phyloP scores from a whole-genome alignment of 1,140 invertebrate species.

The Papilio glaucus region DNA sequence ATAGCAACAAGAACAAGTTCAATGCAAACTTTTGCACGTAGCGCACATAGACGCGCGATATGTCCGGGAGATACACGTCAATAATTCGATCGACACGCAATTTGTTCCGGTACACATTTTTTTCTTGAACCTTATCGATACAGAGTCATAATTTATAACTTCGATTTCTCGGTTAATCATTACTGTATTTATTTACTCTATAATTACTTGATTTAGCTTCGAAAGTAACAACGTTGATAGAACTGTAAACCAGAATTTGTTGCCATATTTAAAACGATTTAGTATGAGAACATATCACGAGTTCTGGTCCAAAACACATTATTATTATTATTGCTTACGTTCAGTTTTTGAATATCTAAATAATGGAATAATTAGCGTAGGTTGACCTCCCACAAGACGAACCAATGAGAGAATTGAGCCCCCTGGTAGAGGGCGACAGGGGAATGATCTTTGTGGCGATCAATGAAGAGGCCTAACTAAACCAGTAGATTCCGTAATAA shows the following conservation, averaged over 20 bases:
- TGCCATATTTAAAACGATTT: neutral
- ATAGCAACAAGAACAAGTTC: neutral
- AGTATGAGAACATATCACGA: too few relatives aligned
- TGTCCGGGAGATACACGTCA: conserved; percentile 72
- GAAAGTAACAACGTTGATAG: neutral
- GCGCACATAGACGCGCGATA: conserved; percentile 32
- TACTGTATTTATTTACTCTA: conserved; percentile 12
- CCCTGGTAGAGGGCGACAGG: too few relatives aligned
- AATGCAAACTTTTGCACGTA: neutral
- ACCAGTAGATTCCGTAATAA: neutral
- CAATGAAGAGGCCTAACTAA: too few relatives aligned
- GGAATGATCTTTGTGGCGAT: too few relatives aligned
- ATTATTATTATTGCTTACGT: too few relatives aligned
- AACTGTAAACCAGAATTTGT: neutral
- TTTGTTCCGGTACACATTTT: conserved; percentile 67
- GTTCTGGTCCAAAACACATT: too few relatives aligned
- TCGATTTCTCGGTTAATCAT: conserved; percentile 51
- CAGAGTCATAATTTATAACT: conserved; percentile 47
- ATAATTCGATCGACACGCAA: conserved; percentile 74
- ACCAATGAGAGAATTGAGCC: too few relatives aligned
- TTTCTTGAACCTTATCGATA: conserved; percentile 49
- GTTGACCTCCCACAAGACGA: too few relatives aligned
- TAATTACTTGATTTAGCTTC: conserved; percentile 3
- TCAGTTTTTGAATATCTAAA: too few relatives aligned
- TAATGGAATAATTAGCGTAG: too few relatives aligned